Evolutionary conservation across 2,113 vertebrate genomes (phyloP), one percentile per base, ranked within the genome.

Genomic region (Zosterops hypoxanthus): DNA sequence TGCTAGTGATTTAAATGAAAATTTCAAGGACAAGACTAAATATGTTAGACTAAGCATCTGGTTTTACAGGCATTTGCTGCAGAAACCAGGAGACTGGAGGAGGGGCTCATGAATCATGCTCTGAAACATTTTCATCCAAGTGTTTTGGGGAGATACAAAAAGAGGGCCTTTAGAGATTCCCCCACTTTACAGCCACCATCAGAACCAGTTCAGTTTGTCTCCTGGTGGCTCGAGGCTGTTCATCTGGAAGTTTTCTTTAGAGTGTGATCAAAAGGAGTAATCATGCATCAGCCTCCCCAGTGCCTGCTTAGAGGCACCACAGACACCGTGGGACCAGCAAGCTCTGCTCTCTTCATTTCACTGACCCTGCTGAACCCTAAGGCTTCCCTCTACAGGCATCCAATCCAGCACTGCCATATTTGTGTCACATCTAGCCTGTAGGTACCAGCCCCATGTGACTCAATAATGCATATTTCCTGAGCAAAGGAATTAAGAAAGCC

Each of bases 161-260:
- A 56, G 11, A 83, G 17, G 6, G 7, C 14, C 11, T 34, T 69
- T 76, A 72, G 29, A 72, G 33, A 65, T 63, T 80, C 18, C 24
- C 28, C 12, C 36, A 31, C 24, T 73, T 46, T 72, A 9, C 60
- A 57, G 42, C 25, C 52, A 41, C 73, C 24, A n/a, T 25, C 82
- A 63, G 52, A 92, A 86, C 39, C 90, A 77, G 78, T 91, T 91
- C 44, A 72, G n/a, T 90, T 90, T 83, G 59, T 72, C 52, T 82
- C 18, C 25, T 85, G 16, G 34, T 77, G 47, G 18, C 63, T 55
- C 41, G 66, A 77, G 85, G 59, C 87, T 59, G 39, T 49, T 92
- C 55, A 83, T 33, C 29, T 66, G 63, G 16, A 46, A 90, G 34
- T 29, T 88, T 76, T 61, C 57, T 85, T 95, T 82, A 73, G 8